Conservation (phyloP, 2,797 vertebrate genomes). For the Bovichtus diacanthus region DNA sequence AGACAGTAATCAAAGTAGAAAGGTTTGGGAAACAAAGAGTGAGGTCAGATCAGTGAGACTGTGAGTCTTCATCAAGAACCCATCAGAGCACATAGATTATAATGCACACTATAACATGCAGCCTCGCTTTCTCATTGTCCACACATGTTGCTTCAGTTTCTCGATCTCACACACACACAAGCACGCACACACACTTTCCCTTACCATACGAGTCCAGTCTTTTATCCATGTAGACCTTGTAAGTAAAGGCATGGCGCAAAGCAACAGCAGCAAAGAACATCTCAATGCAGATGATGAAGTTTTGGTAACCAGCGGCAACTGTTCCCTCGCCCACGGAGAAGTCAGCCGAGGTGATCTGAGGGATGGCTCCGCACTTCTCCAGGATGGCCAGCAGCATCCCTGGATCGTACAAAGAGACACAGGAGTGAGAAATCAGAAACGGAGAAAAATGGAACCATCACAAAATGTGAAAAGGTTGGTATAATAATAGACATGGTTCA, state of each 20-base stretch:
- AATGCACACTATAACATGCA: not conserved
- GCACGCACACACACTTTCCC: slow-evolving; percentile 1
- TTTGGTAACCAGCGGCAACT: slow-evolving; percentile 97
- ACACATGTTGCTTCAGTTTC: not conserved
- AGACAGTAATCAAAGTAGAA: slow-evolving; percentile 15
- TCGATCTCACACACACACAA: not conserved
- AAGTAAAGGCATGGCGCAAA: slow-evolving; percentile 95
- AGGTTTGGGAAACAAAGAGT: not conserved
- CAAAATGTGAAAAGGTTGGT: not conserved
- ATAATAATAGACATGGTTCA: not conserved
- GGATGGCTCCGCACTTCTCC: slow-evolving; percentile 97
- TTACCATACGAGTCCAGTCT: slow-evolving; percentile 94
- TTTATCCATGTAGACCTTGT: slow-evolving; percentile 97
- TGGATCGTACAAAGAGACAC: slow-evolving; percentile 54
- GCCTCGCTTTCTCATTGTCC: not conserved
- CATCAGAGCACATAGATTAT: not conserved
- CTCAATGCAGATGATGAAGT: slow-evolving; percentile 99
- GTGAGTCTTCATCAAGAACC: not conserved
- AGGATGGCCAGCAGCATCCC: slow-evolving; percentile 98
- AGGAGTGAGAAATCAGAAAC: not conserved
- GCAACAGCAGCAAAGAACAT: slow-evolving; percentile 99
- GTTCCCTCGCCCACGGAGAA: slow-evolving; percentile 97
- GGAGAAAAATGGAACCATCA: too few relatives aligned
- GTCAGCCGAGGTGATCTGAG: slow-evolving; percentile 91
- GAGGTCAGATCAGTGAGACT: slow-evolving; percentile 20